These are phyloP conservation scores for Leptinotarsa texana DNA, from an alignment of 1,140 invertebrate species.

Conservation along the genomic window DNA sequence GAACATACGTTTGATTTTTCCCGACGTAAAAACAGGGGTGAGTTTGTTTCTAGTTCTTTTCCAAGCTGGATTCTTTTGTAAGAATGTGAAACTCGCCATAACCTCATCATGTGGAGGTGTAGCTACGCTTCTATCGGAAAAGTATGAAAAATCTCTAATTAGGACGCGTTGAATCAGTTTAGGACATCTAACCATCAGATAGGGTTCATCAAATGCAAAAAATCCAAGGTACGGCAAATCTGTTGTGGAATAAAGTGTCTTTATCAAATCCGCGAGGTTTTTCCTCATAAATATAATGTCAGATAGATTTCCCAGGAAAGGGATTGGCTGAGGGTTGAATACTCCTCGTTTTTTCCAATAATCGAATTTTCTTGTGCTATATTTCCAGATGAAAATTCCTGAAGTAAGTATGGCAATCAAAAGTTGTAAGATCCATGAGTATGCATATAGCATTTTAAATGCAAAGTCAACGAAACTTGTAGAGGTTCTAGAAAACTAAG, in stretches of 20 bases:
- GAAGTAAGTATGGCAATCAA: too few relatives aligned
- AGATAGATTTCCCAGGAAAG: slow-evolving; percentile 52
- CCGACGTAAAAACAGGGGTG: slow-evolving; percentile 60
- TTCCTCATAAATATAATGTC: slow-evolving; percentile 38
- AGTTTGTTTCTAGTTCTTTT: slow-evolving; percentile 58
- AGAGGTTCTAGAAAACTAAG: too few relatives aligned
- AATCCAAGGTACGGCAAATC: slow-evolving; percentile 50
- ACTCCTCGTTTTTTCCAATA: slow-evolving; percentile 56
- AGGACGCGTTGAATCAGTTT: slow-evolving; percentile 62
- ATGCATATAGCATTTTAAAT: too few relatives aligned
- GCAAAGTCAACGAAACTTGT: too few relatives aligned
- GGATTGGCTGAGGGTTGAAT: slow-evolving; percentile 44
- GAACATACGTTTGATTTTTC: slow-evolving; percentile 57
- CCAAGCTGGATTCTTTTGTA: slow-evolving; percentile 56
- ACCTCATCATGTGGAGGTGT: slow-evolving; percentile 27
- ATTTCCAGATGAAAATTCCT: too few relatives aligned
- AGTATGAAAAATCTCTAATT: slow-evolving; percentile 64
- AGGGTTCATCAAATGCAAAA: slow-evolving; percentile 47
- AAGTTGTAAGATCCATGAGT: too few relatives aligned
- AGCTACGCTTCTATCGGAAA: slow-evolving; percentile 54
- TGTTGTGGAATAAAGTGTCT: slow-evolving; percentile 45
- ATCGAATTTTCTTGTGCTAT: background rate
- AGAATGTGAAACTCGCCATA: slow-evolving; percentile 42
- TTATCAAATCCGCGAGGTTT: slow-evolving; percentile 39
- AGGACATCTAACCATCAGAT: slow-evolving; percentile 55